Evolutionary conservation across 2,888 invertebrate genomes (phyloP).

Genomic region (Syritta pipiens): DNA sequence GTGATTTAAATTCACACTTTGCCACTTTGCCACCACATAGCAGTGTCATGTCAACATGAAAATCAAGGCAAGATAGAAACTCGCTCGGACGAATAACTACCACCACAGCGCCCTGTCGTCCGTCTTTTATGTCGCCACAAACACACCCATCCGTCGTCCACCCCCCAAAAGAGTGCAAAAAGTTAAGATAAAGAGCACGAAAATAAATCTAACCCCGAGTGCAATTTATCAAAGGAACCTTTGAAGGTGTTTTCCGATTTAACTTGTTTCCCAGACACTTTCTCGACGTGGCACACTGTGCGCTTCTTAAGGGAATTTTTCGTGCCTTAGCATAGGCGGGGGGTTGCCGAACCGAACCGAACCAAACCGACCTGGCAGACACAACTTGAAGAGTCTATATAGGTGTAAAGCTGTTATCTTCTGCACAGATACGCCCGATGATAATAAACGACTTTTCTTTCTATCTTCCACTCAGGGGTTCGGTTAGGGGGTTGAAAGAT

Average conservation of each 20-base stretch:
- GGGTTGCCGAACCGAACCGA: too few relatives aligned
- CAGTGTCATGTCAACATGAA: slow-evolving; percentile 57
- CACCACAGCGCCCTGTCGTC: slow-evolving; percentile 5
- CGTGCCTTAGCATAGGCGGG: background rate
- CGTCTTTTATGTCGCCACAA: slow-evolving; percentile 36
- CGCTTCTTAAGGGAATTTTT: slow-evolving; percentile 50
- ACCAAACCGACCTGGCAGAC: slow-evolving; percentile 41
- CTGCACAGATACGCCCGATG: slow-evolving; percentile 64
- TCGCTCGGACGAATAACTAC: slow-evolving; percentile 17
- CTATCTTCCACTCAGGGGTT: slow-evolving; percentile 15
- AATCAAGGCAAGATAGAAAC: slow-evolving; percentile 36
- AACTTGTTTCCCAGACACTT: slow-evolving; percentile 66
- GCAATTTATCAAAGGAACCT: slow-evolving; percentile 68
- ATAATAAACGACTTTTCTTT: slow-evolving; percentile 68
- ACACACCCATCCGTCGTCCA: too few relatives aligned
- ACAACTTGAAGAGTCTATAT: slow-evolving; percentile 63
- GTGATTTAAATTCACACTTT: slow-evolving; percentile 62
- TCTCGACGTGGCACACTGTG: slow-evolving; percentile 50
- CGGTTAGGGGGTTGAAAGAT: background rate
- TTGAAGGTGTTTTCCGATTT: slow-evolving; percentile 69
- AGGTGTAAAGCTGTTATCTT: slow-evolving; percentile 68
- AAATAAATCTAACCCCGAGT: slow-evolving; percentile 68
- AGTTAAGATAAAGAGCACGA: slow-evolving; percentile 62
- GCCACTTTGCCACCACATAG: slow-evolving; percentile 62
- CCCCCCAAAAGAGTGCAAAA: slow-evolving; percentile 31